A percentile compares a stretch with the other conserved stretches of the same genome.
Conservation (phyloP, 2,888 invertebrate species). For the Phrixothrix hirtus region DNA sequence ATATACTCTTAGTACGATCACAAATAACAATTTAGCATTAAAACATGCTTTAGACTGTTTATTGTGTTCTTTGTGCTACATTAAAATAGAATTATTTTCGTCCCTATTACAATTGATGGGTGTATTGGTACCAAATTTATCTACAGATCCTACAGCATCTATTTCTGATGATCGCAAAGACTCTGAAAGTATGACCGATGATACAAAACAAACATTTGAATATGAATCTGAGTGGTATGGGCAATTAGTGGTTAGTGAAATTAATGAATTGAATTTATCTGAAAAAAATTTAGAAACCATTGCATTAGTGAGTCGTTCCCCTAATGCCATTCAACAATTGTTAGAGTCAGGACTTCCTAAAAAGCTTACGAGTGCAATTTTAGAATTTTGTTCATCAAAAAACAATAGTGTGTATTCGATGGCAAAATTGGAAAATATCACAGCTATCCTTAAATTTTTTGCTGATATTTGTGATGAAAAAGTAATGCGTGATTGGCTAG, state of each 20-base stretch:
- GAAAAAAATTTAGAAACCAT: conserved; percentile 75
- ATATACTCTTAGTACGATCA: conserved; percentile 75
- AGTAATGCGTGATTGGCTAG: conserved; percentile 86
- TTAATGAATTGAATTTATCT: conserved; percentile 61
- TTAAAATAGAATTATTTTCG: conserved; percentile 77
- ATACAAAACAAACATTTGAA: conserved; percentile 63
- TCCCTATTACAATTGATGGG: conserved; percentile 74
- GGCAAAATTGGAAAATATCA: conserved; percentile 64
- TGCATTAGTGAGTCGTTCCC: conserved; percentile 80
- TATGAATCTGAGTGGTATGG: conserved; percentile 62
- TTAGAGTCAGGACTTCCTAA: conserved; percentile 76
- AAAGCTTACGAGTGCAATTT: conserved; percentile 66
- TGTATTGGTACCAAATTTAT: conserved; percentile 60
- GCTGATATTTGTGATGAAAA: conserved; percentile 79
- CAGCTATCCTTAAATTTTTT: conserved; percentile 77
- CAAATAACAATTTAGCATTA: conserved; percentile 71
- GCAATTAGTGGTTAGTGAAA: conserved; percentile 61
- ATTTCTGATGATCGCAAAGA: conserved; percentile 64
- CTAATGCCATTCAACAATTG: conserved; percentile 73
- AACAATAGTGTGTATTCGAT: conserved; percentile 53
- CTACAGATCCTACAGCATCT: conserved; percentile 59
- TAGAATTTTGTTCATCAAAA: conserved; percentile 51
- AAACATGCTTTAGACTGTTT: conserved; percentile 86
- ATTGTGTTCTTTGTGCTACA: conserved; percentile 84
- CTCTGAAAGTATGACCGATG: conserved; percentile 69